These are phyloP conservation scores for Acipenser oxyrinchus DNA, from an alignment of 2,797 vertebrate genomes.

Conservation along the genomic window DNA sequence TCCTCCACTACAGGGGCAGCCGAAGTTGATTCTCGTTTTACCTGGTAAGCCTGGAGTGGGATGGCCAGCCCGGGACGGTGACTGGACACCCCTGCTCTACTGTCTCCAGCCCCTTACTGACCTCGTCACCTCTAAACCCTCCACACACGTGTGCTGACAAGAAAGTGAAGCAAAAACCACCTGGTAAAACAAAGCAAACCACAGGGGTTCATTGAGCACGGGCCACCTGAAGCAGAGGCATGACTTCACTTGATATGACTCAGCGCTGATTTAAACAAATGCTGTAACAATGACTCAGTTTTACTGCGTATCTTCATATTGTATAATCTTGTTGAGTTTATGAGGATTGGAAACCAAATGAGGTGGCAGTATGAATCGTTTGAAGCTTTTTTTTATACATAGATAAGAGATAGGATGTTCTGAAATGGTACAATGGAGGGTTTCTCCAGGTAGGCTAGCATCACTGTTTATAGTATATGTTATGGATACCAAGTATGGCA, in stretches of 20 bases:
- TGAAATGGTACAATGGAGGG: neutral
- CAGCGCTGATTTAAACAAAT: neutral
- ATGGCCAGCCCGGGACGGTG: no score
- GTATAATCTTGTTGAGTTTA: neutral
- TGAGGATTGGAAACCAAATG: neutral
- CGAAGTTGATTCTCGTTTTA: no score
- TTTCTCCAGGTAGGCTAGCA: neutral
- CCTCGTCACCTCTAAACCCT: no score
- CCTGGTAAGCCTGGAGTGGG: no score
- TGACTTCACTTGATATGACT: neutral
- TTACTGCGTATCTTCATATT: neutral
- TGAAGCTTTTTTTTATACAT: rapidly evolving
- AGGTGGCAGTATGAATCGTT: neutral
- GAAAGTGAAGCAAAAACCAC: no score
- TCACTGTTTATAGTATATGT: conserved; percentile 6
- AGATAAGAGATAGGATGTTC: conserved; percentile 5
- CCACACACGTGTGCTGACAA: no score
- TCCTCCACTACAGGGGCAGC: no score
- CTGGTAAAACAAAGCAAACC: no score
- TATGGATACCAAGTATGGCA: neutral
- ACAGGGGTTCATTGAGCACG: no score
- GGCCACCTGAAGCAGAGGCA: no score
- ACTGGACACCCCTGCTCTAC: no score
- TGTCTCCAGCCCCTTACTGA: no score
- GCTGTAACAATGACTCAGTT: neutral